Evolutionary conservation across 2,797 vertebrate genomes (phyloP), one percentile per base, ranked within the genome.

Genomic region (Anguilla pacifica): DNA sequence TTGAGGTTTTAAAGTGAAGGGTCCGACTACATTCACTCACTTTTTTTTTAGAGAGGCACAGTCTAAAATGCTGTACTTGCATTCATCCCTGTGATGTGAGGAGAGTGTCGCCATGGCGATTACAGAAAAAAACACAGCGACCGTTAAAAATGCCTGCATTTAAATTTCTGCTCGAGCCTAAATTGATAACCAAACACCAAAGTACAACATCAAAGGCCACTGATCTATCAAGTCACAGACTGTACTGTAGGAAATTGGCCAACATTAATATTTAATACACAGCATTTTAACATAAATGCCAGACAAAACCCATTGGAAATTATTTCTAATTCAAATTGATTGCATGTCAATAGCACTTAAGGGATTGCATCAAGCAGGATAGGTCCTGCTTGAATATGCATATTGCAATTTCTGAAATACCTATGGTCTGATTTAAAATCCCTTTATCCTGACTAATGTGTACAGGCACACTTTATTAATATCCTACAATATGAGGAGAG

Each of bases 301-400:
- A 88, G 77, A 87, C 83, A 88, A 89, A 91, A 83, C 72, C 43
- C 72, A 84, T 88, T 46, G 46, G 81, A 88, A 87, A 88, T 86
- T 25, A 86, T 86, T 85, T 31, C n/a, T 67, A 84, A 81, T 70
- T 90, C 87, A 82, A 88, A 64, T 84, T 89, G 85, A 72, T 77
- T 86, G 83, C 57, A 85, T 87, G 86, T 86, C 88, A 79, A 90
- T 84, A 89, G 88, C 84, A 85, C 77, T 84, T 87, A 84, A 77
- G 35, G 55, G 67, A 67, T 84, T 61, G 79, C 25, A 70, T 22
- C 82, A 84, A 57, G 11, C 39, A 83, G 59, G 61, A 83, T 25
- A 11, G 39, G 77, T 6, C n/a, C 49, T 55, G 83, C 35, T 57
- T 15, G 51, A 17, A 57, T 53, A 28, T 35, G 28, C 4, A 57